These are phyloP conservation scores for Sebastes nivosus DNA, from an alignment of 2,797 vertebrate genomes.

Conservation along the genomic window DNA sequence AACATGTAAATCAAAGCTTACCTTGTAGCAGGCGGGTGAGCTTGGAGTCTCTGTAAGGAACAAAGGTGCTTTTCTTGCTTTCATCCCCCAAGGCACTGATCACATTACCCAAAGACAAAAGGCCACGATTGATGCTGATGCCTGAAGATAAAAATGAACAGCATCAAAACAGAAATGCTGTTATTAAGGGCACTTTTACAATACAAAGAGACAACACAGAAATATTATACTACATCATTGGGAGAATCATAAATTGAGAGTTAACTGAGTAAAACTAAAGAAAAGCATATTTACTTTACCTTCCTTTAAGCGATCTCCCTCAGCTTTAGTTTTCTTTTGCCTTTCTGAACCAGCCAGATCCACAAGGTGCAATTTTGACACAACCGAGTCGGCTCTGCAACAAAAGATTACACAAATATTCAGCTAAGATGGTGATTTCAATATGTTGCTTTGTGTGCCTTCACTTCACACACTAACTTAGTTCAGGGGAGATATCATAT, in stretches of 20 bases:
- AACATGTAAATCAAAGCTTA: slow-evolving; percentile 63
- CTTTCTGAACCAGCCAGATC: slow-evolving; percentile 97
- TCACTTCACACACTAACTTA: background rate
- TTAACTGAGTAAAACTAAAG: background rate
- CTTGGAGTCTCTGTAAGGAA: slow-evolving; percentile 93
- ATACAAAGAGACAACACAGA: background rate
- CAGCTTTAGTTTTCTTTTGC: slow-evolving; percentile 97
- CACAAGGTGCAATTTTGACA: slow-evolving; percentile 94
- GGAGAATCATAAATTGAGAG: background rate
- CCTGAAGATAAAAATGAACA: slow-evolving; percentile 77
- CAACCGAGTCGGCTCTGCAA: slow-evolving; percentile 84
- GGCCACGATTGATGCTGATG: slow-evolving; percentile 96
- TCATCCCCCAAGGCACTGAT: slow-evolving; percentile 91
- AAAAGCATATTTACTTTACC: slow-evolving; percentile 74
- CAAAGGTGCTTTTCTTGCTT: slow-evolving; percentile 87
- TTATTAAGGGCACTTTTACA: background rate
- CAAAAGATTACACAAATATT: slow-evolving; percentile 6
- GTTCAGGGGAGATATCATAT: background rate
- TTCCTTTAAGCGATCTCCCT: slow-evolving; percentile 95
- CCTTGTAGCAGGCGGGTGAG: slow-evolving; percentile 91
- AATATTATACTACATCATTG: background rate
- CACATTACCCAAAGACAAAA: slow-evolving; percentile 92
- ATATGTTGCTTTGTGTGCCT: background rate
- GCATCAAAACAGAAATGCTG: slow-evolving; percentile 15
- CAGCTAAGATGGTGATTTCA: background rate